Percentiles rank a stretch among this genome's conserved stretches.
These are phyloP conservation scores for Pseudonaja textilis DNA, from an alignment of 2,113 vertebrate species.

Conservation along the genomic window DNA sequence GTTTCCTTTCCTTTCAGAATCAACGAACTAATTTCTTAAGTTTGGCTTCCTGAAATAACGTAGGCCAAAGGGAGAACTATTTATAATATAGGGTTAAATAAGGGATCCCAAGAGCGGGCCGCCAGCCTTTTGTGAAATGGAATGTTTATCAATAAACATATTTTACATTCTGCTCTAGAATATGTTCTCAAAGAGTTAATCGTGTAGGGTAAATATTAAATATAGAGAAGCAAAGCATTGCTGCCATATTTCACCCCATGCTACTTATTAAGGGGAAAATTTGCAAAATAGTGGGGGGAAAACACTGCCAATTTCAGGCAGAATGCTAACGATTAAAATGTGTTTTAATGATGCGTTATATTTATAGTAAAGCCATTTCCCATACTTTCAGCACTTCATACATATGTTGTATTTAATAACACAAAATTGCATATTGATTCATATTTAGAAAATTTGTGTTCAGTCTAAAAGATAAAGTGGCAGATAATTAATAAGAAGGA, in stretches of 20 bases:
- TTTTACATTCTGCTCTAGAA: not conserved
- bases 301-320: not conserved
- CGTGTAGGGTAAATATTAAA: not conserved
- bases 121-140: not conserved
- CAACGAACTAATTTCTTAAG: not conserved
- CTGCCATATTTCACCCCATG: not conserved
- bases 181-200: not conserved
- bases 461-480: not conserved
- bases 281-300: not conserved
- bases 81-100: not conserved
- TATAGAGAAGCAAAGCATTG: not conserved
- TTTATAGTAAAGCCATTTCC: not conserved
- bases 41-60: not conserved
- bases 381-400: not conserved
- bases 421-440: not conserved
- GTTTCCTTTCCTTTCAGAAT: not conserved
- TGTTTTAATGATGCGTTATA: not conserved
- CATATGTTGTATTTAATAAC: not conserved
- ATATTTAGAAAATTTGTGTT: not conserved
- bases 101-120: not conserved
- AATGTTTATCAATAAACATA: not conserved
- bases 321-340: not conserved
- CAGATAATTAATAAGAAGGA: not conserved
- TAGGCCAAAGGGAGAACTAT: not conserved
- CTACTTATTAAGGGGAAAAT: not conserved